Conservation (phyloP, 37 sponge, comb jelly and placozoan genomes). For the Tethya wilhelma region DNA sequence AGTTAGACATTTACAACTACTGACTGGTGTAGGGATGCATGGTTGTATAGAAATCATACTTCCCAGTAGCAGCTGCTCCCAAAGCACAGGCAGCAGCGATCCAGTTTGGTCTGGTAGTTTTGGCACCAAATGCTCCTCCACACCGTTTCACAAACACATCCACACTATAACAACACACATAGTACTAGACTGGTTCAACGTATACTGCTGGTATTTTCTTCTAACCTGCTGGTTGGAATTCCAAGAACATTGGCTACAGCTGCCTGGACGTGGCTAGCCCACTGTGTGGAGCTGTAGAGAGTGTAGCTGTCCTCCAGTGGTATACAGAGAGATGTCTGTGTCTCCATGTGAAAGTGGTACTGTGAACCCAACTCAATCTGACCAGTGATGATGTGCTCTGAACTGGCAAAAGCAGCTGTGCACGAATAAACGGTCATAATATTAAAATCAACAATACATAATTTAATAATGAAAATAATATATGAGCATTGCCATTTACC, state of each 20-base stretch:
- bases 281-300: conserved; percentile 65
- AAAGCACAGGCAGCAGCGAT: conserved; percentile 75
- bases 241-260: conserved; percentile 63
- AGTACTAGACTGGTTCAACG: too few species aligned
- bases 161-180: conserved; percentile 32
- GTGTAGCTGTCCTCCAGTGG: conserved; percentile 64
- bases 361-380: conserved; percentile 71
- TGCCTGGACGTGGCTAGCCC: conserved; percentile 35
- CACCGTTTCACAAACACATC: conserved; percentile 73
- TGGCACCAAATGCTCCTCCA: conserved; percentile 79
- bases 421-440: too few species aligned
- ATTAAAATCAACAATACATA: too few species aligned
- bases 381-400: conserved; percentile 60
- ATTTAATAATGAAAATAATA: too few species aligned
- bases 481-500: too few species aligned
- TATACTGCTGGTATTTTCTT: too few species aligned
- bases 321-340: conserved; percentile 63
- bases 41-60: too few species aligned
- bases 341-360: conserved; percentile 84
- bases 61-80: conserved; percentile 46
- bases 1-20: too few species aligned
- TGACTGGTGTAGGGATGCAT: too few species aligned
- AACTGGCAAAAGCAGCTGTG: conserved; percentile 64
- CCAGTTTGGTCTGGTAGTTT: conserved; percentile 23
- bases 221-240: conserved; percentile 60